These are phyloP conservation scores for Chanos chanos DNA, from an alignment of 2,797 vertebrate species.

Conservation along the genomic window DNA sequence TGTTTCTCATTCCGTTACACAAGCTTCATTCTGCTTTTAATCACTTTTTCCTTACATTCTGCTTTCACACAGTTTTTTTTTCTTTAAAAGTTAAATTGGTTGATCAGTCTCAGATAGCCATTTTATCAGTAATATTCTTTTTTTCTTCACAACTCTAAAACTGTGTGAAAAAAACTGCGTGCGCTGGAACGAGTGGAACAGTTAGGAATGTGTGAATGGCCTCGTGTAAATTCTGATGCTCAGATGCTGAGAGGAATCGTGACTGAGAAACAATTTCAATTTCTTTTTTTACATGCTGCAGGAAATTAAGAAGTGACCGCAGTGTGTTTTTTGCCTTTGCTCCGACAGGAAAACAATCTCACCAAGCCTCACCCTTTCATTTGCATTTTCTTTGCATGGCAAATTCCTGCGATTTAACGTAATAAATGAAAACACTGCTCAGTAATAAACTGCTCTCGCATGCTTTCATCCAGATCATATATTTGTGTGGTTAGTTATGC, in stretches of 20 bases:
- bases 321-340: conserved; percentile 19
- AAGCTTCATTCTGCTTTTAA: too few species aligned
- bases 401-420: conserved; percentile 18
- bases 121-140: too few species aligned
- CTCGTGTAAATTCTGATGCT: conserved; percentile 22
- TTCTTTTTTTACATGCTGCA: conserved; percentile 32
- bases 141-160: too few species aligned
- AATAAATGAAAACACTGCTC: conserved; percentile 27
- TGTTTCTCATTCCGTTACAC: too few species aligned
- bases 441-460: conserved; percentile 25
- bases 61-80: too few species aligned
- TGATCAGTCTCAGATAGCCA: too few species aligned
- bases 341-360: conserved; percentile 22
- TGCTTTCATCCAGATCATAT: conserved; percentile 28
- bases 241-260: conserved; percentile 12
- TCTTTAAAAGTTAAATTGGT: too few species aligned
- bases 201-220: conserved; percentile 15
- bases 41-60: too few species aligned
- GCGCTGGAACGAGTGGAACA: not conserved
- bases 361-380: conserved; percentile 30
- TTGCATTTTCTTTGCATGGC: conserved; percentile 35
- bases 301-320: conserved; percentile 41
- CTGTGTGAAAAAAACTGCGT: too few species aligned
- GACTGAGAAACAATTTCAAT: conserved; percentile 21
- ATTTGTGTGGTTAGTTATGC: conserved; percentile 32